Evolutionary conservation across 2,113 vertebrate species (phyloP), one percentile per base, ranked within the genome.

Genomic region (Sander lucioperca): DNA sequence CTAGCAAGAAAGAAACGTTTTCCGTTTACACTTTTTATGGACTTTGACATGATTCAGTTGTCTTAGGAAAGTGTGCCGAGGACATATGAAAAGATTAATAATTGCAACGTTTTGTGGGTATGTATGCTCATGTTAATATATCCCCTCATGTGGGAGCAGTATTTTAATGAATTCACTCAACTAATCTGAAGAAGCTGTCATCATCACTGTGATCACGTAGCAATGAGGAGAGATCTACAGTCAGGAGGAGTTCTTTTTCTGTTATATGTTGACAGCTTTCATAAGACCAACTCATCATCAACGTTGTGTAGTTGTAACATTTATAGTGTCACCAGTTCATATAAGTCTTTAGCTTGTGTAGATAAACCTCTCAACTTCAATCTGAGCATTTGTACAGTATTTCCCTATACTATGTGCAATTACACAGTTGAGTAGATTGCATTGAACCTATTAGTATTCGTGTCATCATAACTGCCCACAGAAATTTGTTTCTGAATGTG

Each of bases 41-140:
- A n/a, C n/a, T n/a, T n/a, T n/a, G n/a, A 74, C 51, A 54, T 75
- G 51, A 53, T 50, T 69, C 30, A 51, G 27, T 79, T 79, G 79
- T 67, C 61, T 67, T 74, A 25, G n/a, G 19, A 58, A 86, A 69
- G 18, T 47, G 50, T 57, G 66, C 50, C 43, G n/a, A 75, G 86
- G 82, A 80, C 71, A 73, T 76, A 21, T 65, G 67, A 88, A 79
- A 84, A 61, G 64, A 76, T 87, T 88, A 74, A 70, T 77, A 83
- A 80, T 56, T 80, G 47, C 70, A 9, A 25, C 61, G 56, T 74
- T 88, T 82, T 77, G 45, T 51, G 33, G 25, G 51, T 58, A 45
- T 18, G 16, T 58, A 14, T 27, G 45, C 48, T 10, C 6, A 30
- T 65, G 57, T 50, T 63, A 59, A 63, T 71, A 70, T 73, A 67